A percentile compares a stretch with the other conserved stretches of the same genome.
Evolutionary conservation across 2,888 invertebrate species (phyloP).

Genomic region (Seira sanloemensis): DNA sequence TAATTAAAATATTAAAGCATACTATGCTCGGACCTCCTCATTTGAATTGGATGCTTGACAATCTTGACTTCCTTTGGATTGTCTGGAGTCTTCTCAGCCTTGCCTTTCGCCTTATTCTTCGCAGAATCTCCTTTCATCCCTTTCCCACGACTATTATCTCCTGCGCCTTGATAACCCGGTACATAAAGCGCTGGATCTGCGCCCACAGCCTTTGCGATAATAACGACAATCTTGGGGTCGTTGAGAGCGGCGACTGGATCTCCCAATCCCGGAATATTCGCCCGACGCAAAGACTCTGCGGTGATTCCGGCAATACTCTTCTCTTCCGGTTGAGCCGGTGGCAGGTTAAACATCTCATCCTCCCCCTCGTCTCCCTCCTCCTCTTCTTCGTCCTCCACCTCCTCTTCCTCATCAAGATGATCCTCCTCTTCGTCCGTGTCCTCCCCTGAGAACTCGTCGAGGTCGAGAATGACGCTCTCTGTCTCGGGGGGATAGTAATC

Average conservation of each 20-base stretch:
- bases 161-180: neutral
- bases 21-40: conserved; percentile 28
- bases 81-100: neutral
- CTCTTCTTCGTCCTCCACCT: conserved; percentile 46
- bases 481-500: conserved; percentile 64
- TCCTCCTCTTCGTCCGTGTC: conserved; percentile 48
- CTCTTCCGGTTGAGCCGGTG: neutral
- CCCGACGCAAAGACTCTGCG: neutral
- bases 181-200: neutral
- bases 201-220: neutral
- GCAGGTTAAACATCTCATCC: neutral
- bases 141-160: neutral
- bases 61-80: conserved; percentile 25
- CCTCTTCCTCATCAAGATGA: conserved; percentile 51
- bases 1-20: conserved; percentile 3
- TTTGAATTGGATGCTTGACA: conserved; percentile 31
- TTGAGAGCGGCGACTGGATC: conserved; percentile 2
- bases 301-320: conserved; percentile 14
- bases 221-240: conserved; percentile 17
- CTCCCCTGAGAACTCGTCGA: conserved; percentile 23
- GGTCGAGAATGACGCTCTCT: conserved; percentile 46
- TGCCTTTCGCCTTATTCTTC: neutral
- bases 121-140: neutral
- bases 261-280: neutral
- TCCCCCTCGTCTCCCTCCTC: conserved; percentile 43